These are phyloP conservation scores for Trachemys scripta DNA, from an alignment of 2,113 vertebrate species.

Conservation along the genomic window DNA sequence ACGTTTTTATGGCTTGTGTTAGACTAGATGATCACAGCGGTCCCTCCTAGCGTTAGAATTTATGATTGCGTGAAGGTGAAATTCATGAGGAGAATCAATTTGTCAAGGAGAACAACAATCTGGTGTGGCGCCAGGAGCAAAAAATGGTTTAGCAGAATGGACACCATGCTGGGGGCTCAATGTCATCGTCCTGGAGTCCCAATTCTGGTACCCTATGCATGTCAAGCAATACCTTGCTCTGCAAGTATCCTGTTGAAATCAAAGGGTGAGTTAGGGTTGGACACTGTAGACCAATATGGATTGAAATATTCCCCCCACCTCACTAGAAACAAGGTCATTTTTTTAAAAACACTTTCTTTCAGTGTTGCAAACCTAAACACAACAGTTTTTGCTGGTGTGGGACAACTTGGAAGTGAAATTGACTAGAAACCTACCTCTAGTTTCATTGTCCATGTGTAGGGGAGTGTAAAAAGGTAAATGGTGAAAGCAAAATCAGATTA, in stretches of 20 bases:
- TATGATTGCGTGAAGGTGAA: rapidly evolving
- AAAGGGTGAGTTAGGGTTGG: background rate
- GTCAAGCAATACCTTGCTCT: background rate
- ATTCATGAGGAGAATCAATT: background rate
- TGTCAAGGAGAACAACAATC: background rate
- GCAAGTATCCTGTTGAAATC: background rate
- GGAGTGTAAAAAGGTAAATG: rapidly evolving
- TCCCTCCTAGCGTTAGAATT: background rate
- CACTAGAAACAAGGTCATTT: background rate
- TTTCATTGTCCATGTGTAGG: rapidly evolving
- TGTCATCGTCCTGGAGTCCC: too few species aligned
- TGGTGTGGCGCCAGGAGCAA: background rate
- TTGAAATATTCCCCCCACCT: rapidly evolving
- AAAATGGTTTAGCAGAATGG: rapidly evolving
- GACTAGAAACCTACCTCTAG: background rate
- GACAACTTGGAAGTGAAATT: background rate
- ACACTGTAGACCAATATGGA: background rate
- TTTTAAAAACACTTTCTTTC: rapidly evolving
- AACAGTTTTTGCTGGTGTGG: background rate
- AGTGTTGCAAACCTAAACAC: background rate
- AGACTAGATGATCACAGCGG: background rate
- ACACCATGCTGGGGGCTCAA: background rate
- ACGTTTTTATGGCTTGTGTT: rapidly evolving
- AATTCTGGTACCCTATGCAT: background rate
- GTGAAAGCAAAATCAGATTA: background rate